phyloP scores from a whole-genome alignment of 2,113 vertebrate species.

The Nothocercus julius region DNA sequence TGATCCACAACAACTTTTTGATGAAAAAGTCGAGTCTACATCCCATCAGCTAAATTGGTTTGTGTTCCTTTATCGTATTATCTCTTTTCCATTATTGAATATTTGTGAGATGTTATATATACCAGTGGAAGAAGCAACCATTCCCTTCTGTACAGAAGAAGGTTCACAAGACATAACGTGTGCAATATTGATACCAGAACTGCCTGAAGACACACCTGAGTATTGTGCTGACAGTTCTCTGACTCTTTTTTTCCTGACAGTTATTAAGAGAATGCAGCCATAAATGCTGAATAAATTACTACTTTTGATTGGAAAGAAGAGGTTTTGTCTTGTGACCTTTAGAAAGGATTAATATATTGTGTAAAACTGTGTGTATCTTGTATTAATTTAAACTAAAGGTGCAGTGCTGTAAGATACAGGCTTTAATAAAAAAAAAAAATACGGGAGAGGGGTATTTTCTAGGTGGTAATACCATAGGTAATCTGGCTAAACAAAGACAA shows the following conservation, averaged over 20 bases:
- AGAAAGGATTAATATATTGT: background rate
- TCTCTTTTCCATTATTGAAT: background rate
- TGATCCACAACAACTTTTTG: background rate
- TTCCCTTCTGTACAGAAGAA: conserved; percentile 56
- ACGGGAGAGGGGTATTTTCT: background rate
- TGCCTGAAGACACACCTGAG: background rate
- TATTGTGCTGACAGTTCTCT: background rate
- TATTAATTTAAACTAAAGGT: background rate
- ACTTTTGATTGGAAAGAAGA: background rate
- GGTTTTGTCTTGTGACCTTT: conserved; percentile 67
- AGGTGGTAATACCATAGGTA: background rate
- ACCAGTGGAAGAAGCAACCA: conserved; percentile 74
- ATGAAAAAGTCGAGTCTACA: background rate
- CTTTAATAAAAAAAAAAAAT: background rate
- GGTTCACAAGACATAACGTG: conserved; percentile 69
- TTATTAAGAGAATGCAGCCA: background rate
- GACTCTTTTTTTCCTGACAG: background rate
- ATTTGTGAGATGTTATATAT: background rate
- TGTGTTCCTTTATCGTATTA: background rate
- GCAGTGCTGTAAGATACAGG: conserved; percentile 44
- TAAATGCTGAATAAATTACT: background rate
- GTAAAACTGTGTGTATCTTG: background rate
- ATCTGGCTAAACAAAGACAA: background rate
- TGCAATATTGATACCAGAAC: conserved; percentile 8
- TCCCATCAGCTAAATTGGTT: background rate